Conservation (phyloP, 2,797 vertebrate genomes). For the Poeciliopsis presidionis region DNA sequence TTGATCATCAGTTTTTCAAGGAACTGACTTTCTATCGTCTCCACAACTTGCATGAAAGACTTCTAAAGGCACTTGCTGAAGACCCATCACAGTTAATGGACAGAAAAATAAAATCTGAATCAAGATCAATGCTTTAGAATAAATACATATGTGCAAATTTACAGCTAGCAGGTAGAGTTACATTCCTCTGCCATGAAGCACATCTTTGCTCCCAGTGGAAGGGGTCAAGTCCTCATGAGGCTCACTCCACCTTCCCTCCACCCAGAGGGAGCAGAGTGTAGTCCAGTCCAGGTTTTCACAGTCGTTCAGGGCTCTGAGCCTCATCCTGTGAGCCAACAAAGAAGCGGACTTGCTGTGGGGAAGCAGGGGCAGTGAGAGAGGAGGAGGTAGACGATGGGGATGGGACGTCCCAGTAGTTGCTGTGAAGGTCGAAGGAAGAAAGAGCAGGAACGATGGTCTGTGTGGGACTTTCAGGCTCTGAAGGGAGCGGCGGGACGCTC, state of each 20-base stretch:
- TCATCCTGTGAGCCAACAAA: constrained; percentile 63
- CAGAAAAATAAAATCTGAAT: constrained; percentile 1
- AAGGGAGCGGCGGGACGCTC: constrained; percentile 63
- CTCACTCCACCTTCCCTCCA: neutral
- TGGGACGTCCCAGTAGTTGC: constrained; percentile 79
- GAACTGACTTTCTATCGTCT: neutral
- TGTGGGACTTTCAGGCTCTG: constrained; percentile 38
- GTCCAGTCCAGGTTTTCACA: neutral
- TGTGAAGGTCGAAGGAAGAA: constrained; percentile 77
- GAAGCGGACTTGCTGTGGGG: constrained; percentile 64
- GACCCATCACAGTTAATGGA: neutral
- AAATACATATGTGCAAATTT: constrained; percentile 3
- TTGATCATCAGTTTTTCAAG: neutral
- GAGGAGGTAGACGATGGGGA: constrained; percentile 49
- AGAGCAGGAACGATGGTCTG: constrained; percentile 56
- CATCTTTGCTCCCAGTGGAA: constrained; percentile 18
- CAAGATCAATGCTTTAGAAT: neutral
- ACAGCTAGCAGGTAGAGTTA: constrained; percentile 10
- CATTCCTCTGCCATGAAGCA: constrained; percentile 14
- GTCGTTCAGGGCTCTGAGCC: neutral
- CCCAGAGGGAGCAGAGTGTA: neutral
- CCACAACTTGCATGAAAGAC: neutral
- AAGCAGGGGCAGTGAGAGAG: constrained; percentile 28
- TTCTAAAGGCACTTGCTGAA: neutral
- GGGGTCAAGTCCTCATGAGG: neutral